These are phyloP conservation scores for Hydrotaea diabolus DNA, from an alignment of 2,888 invertebrate species.

Conservation along the genomic window DNA sequence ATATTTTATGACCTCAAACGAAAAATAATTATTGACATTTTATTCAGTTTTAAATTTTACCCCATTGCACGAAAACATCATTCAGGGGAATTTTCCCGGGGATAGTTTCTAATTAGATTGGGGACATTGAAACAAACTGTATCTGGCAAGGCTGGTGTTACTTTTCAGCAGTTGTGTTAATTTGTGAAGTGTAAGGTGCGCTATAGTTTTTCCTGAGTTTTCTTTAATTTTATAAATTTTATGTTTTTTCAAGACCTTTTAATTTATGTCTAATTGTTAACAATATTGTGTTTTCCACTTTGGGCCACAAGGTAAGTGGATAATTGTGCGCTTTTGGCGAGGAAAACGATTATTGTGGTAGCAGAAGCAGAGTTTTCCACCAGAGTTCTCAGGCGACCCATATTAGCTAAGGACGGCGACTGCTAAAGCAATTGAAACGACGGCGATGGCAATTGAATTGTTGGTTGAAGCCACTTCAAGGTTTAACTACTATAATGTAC, in stretches of 20 bases:
- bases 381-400: slow-evolving; percentile 17
- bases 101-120: too few species aligned
- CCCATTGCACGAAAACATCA: too few species aligned
- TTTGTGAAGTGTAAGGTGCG: slow-evolving; percentile 34
- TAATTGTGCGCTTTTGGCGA: not conserved
- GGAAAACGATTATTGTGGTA: not conserved
- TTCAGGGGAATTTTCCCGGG: too few species aligned
- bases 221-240: slow-evolving; percentile 29
- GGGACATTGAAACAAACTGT: too few species aligned
- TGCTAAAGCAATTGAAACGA: slow-evolving; percentile 14
- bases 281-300: not conserved
- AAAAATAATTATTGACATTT: too few species aligned
- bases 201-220: slow-evolving; percentile 27
- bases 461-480: slow-evolving; percentile 37
- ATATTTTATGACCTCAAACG: too few species aligned
- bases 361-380: slow-evolving; percentile 16
- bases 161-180: slow-evolving; percentile 44
- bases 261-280: not conserved
- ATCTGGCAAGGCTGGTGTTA: not conserved
- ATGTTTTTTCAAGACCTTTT: not conserved
- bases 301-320: not conserved
- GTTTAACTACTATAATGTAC: slow-evolving; percentile 33
- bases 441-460: slow-evolving; percentile 14
- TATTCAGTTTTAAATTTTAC: too few species aligned
- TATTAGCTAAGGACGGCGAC: slow-evolving; percentile 12